These are phyloP conservation scores for Callosobruchus maculatus DNA, from an alignment of 2,888 invertebrate genomes.

Conservation along the genomic window DNA sequence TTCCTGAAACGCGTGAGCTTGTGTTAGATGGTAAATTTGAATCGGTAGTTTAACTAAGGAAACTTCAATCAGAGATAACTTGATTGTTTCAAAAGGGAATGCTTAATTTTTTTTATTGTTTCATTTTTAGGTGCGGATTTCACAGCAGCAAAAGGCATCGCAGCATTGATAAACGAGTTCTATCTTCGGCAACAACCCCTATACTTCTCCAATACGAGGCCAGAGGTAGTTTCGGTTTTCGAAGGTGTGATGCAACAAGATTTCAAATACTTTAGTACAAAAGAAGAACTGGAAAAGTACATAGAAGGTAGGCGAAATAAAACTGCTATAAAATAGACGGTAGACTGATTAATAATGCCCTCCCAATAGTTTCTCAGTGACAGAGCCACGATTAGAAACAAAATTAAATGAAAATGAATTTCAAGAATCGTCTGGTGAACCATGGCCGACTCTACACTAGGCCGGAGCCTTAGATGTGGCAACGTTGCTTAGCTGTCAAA, in stretches of 20 bases:
- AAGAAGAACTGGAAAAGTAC: constrained; percentile 56
- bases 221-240: constrained; percentile 65
- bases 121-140: constrained; percentile 68
- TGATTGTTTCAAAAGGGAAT: no score
- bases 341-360: not conserved
- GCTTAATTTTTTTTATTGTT: not conserved
- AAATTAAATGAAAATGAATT: no score
- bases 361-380: not conserved
- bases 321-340: no score
- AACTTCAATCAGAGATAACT: no score
- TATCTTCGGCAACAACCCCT: constrained; percentile 67
- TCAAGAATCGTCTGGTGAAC: no score
- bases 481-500: no score
- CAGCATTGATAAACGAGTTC: constrained; percentile 70
- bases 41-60: no score
- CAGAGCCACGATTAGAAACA: no score
- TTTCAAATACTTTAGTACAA: constrained; percentile 57
- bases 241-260: constrained; percentile 65
- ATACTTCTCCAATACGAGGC: constrained; percentile 65
- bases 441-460: no score
- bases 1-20: no score
- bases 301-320: constrained; percentile 18
- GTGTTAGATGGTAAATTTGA: no score
- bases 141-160: constrained; percentile 82
- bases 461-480: no score